Base-by-base conservation (phyloP, 2,888 invertebrate genomes). In the Pimpla rufipes region DNA sequence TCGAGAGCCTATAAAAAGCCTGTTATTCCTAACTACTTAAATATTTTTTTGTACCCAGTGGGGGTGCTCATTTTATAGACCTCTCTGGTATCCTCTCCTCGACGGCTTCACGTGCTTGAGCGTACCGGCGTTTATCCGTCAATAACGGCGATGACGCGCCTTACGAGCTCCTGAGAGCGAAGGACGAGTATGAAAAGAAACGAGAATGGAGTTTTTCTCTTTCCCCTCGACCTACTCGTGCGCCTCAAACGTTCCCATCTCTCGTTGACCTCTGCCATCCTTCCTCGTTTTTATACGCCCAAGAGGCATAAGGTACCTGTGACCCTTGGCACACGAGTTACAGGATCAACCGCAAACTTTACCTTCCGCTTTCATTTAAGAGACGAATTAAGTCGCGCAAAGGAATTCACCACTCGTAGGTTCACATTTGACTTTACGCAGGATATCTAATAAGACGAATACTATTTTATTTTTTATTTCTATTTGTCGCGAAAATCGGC, bases 41-140 rank as follows among this genome's bases (percentile, higher is more conserved):
- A n/a, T n/a, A n/a, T n/a, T n/a, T n/a, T n/a, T n/a, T n/a, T n/a
- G n/a, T n/a, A n/a, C n/a, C n/a, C n/a, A n/a, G n/a, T n/a, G n/a
- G n/a, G n/a, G n/a, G n/a, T n/a, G n/a, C n/a, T n/a, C n/a, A n/a
- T n/a, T n/a, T n/a, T n/a, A n/a, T n/a, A n/a, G n/a, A n/a, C n/a
- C 74, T 88, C 77, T 68, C 62, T 67, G 71, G 85, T 87, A 89
- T 57, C 59, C 23, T 57, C 50, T 62, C 50, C 66, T 42, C 29
- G 40, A 18, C 73, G 75, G 74, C 64, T 81, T 50, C 70, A 77
- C 66, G 62, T 66, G 64, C 68, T 35, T 68, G 76, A 57, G 62
- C 52, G 42, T 68, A 79, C 81, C 74, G 71, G 84, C 83, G 86
- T 88, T 90, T 87, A 90, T 89, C 88, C 87, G 88, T 90, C 89